Percentiles rank a stretch among this genome's conserved stretches.
Evolutionary conservation across 92 coral and sea anemone genomes (phyloP).

Genomic region (Desmophyllum pertusum): DNA sequence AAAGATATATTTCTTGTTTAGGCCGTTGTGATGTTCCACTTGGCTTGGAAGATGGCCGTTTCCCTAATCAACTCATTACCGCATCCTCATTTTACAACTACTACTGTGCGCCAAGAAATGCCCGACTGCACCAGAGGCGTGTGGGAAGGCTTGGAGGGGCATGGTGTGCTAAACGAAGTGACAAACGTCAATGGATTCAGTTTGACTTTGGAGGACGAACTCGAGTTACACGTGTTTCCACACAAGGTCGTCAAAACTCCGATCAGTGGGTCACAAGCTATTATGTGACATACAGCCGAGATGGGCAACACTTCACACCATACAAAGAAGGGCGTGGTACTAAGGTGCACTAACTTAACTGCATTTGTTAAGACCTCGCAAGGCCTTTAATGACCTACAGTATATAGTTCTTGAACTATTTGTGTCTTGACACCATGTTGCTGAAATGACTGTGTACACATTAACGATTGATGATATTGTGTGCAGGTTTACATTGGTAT

Average conservation of each 20-base stretch:
- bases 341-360: constrained; percentile 47
- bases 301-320: constrained; percentile 47
- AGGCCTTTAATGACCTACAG: no score
- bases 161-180: constrained; percentile 64
- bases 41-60: constrained; percentile 73
- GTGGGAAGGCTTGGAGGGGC: constrained; percentile 58
- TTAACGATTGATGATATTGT: no score
- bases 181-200: constrained; percentile 62
- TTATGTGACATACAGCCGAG: constrained; percentile 55
- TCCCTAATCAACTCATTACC: constrained; percentile 58
- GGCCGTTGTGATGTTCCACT: constrained; percentile 69
- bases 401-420: no score
- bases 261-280: constrained; percentile 72
- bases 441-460: background rate
- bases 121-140: constrained; percentile 56
- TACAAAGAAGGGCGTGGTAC: constrained; percentile 54
- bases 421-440: no score
- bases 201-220: constrained; percentile 61
- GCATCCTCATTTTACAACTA: constrained; percentile 61
- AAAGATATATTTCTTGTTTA: background rate
- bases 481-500: no score
- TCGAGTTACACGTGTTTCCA: constrained; percentile 57
- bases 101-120: constrained; percentile 66
- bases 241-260: constrained; percentile 71
- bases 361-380: no score